These are phyloP conservation scores for Xylocopa sonorina DNA, from an alignment of 1,140 invertebrate genomes.

Conservation along the genomic window DNA sequence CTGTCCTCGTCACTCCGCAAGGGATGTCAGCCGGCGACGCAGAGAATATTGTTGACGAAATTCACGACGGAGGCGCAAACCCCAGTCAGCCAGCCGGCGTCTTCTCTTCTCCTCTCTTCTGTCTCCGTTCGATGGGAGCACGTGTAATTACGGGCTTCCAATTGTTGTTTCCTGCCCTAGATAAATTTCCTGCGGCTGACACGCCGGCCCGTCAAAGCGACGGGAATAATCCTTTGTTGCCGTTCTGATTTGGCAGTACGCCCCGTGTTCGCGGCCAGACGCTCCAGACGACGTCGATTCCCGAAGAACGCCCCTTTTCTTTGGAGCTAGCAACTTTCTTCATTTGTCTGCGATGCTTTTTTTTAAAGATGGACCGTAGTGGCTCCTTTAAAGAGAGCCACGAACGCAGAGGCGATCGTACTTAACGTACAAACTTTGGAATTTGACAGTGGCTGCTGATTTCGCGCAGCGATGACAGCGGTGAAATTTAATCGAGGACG, in stretches of 20 bases:
- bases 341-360: no score
- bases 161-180: slow-evolving; percentile 49
- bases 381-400: no score
- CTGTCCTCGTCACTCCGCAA: no score
- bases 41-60: slow-evolving; percentile 57
- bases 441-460: no score
- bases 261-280: background rate
- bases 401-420: no score
- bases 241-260: background rate
- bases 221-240: slow-evolving; percentile 45
- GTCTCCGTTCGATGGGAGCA: slow-evolving; percentile 41
- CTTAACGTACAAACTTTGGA: no score
- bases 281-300: background rate
- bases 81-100: background rate
- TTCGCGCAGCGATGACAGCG: no score
- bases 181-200: slow-evolving; percentile 41
- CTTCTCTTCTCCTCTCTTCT: no score
- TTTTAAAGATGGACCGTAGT: no score
- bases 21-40: slow-evolving; percentile 30
- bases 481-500: no score
- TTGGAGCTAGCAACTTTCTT: no score
- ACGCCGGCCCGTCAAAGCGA: slow-evolving; percentile 34
- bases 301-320: background rate
- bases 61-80: background rate
- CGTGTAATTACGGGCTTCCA: slow-evolving; percentile 41